Evolutionary conservation across 2,888 invertebrate species (phyloP), one percentile per base, ranked within the genome.

Genomic region (Teleiodes luculella): DNA sequence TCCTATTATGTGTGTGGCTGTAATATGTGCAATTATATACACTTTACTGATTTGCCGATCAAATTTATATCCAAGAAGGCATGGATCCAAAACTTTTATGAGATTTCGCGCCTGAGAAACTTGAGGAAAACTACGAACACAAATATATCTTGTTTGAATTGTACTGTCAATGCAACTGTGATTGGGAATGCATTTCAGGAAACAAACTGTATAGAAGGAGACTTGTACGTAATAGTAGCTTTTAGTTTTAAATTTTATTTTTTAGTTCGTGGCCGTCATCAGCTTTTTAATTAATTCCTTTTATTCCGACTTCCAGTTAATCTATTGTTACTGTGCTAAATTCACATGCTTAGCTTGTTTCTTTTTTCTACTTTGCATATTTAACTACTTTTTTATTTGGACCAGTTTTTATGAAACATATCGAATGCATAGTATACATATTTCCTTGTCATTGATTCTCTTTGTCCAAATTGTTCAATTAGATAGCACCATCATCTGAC

Each of bases 11-110:
- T 83, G 37, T 86, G 86, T 62, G 70, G 81, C 43, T 85, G 86
- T 65, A 83, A 86, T 72, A 75, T 85, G 49, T 86, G 86, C 67
- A 86, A 86, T 70, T 72, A 76, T 65, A 67, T 83, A 65, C 69
- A 85, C 45, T 75, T 84, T 59, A 74, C 76, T 62, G 79, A 83
- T 62, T 75, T 86, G 80, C 86, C 86, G 43, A 68, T 70, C 61
- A 68, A 75, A 64, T 86, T 80, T 72, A 57, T 70, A 8, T 70
- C 64, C 54, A 80, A 76, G 63, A 67, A 59, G 57, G 73, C 80
- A 56, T 86, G 86, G 86, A 57, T 75, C 48, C 70, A 79, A 57
- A 80, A 86, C 70, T 72, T 86, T 57, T 64, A 78, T 59, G 84
- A 86, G 63, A 68, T 85, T 55, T 72, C 80, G 59, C 72, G 74